These are phyloP conservation scores for Sitta europaea DNA, from an alignment of 2,113 vertebrate genomes.

Conservation along the genomic window DNA sequence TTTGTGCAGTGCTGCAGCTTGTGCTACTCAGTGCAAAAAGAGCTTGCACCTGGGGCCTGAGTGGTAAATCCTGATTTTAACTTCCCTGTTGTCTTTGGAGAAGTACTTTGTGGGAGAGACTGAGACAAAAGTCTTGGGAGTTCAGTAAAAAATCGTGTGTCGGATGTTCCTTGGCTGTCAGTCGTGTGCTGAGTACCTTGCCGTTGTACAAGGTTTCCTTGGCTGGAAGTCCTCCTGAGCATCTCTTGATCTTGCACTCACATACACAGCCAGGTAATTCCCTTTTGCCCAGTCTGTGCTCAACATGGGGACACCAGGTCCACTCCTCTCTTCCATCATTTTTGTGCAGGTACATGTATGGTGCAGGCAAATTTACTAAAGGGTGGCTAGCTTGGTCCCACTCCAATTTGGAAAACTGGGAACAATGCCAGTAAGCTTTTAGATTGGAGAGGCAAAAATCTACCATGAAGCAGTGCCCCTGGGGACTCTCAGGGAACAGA, in stretches of 20 bases:
- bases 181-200: neutral
- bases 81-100: neutral
- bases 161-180: neutral
- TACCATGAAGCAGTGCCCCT: neutral
- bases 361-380: neutral
- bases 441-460: neutral
- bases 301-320: neutral
- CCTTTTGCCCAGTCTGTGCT: neutral
- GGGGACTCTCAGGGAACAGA: neutral
- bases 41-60: neutral
- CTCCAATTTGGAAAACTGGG: neutral
- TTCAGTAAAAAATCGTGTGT: neutral
- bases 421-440: neutral
- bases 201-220: neutral
- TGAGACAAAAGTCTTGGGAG: neutral
- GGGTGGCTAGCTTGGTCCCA: neutral
- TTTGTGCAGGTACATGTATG: neutral
- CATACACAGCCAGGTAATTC: neutral
- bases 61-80: neutral
- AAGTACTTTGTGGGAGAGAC: neutral
- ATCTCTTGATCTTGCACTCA: neutral
- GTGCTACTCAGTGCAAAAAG: neutral
- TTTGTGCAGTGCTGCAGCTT: constrained; percentile 29
- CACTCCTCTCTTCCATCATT: neutral
- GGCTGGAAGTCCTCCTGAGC: neutral